Conservation (phyloP, 2,888 invertebrate species). For the Ormyrus labotus region DNA sequence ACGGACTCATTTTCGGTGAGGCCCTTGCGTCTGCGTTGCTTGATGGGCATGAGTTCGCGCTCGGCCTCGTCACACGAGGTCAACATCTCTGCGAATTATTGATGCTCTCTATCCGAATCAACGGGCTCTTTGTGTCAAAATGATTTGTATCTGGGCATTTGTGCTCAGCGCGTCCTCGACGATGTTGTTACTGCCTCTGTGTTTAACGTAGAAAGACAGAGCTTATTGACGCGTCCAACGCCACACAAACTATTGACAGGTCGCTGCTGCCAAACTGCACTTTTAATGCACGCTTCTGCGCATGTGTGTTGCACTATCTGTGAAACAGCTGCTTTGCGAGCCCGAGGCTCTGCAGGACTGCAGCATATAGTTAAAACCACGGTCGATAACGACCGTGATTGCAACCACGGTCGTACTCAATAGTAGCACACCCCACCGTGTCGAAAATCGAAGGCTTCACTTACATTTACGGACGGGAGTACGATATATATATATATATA, state of each 20-base stretch:
- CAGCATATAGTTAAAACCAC: no score
- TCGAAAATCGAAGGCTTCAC: no score
- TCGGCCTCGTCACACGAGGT: slow-evolving; percentile 68
- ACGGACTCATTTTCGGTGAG: slow-evolving; percentile 63
- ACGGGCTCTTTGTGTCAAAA: background rate
- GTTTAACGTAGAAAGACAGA: background rate
- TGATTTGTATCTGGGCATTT: slow-evolving; percentile 12
- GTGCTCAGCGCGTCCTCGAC: slow-evolving; percentile 11
- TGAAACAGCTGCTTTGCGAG: no score
- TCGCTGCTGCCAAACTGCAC: slow-evolving; percentile 35
- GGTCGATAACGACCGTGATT: no score
- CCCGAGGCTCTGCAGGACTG: no score
- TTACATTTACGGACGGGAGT: no score
- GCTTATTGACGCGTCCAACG: slow-evolving; percentile 2
- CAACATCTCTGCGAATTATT: slow-evolving; percentile 65
- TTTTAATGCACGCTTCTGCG: background rate
- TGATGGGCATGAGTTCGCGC: slow-evolving; percentile 68
- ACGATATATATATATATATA: no score
- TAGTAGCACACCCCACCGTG: no score
- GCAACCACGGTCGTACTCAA: no score
- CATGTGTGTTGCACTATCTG: no score
- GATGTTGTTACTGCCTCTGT: slow-evolving; percentile 2
- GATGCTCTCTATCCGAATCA: background rate
- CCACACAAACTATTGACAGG: slow-evolving; percentile 54
- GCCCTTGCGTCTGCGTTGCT: slow-evolving; percentile 53